A percentile compares a stretch with the other conserved stretches of the same genome.
Conservation (phyloP, 2,113 vertebrate species). For the Corythornis vintsioides region DNA sequence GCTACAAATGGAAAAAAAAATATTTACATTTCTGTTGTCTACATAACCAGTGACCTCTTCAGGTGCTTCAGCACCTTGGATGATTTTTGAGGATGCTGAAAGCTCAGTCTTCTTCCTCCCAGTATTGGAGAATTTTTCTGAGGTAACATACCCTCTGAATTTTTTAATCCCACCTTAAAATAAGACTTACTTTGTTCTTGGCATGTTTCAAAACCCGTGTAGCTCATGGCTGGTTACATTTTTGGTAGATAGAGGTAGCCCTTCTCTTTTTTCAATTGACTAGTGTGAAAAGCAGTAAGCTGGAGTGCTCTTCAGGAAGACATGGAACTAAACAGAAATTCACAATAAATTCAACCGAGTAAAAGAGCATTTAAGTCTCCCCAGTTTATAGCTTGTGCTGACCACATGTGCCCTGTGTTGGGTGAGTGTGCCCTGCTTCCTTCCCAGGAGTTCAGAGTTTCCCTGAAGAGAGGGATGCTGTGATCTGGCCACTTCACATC, state of each 20-base stretch:
- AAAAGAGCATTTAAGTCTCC: background rate
- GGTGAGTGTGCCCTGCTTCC: background rate
- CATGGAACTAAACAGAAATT: background rate
- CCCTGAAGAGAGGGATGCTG: background rate
- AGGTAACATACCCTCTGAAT: background rate
- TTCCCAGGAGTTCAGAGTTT: background rate
- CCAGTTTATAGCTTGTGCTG: rapidly evolving
- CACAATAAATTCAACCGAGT: background rate
- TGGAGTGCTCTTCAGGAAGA: background rate
- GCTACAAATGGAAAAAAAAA: background rate
- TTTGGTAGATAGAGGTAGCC: background rate
- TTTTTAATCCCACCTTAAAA: background rate
- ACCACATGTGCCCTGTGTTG: background rate
- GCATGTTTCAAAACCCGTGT: background rate
- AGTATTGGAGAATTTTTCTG: background rate
- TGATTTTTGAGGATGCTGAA: background rate
- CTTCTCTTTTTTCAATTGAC: background rate
- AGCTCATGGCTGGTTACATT: background rate
- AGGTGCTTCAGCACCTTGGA: background rate
- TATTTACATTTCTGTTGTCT: background rate
- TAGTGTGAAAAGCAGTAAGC: background rate
- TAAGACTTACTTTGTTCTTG: background rate
- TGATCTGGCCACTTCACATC: background rate
- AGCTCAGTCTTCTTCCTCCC: background rate
- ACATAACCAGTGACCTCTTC: background rate